phyloP scores from a whole-genome alignment of 2,113 vertebrate species.

The Calypte anna region DNA sequence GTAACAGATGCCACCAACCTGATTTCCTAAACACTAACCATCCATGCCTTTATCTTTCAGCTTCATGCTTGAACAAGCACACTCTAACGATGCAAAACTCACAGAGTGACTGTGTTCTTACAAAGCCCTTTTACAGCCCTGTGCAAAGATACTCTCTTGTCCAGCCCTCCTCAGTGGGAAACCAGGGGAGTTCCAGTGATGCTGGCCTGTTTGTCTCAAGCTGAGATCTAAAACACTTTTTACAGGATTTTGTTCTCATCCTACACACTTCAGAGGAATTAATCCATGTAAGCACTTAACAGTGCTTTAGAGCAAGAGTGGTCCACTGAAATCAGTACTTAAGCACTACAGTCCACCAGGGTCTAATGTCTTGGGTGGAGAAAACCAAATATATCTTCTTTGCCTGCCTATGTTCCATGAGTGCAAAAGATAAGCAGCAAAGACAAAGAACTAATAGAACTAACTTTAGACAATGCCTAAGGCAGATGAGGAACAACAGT shows the following conservation, averaged over 20 bases:
- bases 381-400: not conserved
- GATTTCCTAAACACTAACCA: not conserved
- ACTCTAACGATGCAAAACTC: not conserved
- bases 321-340: not conserved
- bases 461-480: not conserved
- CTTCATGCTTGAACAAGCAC: not conserved
- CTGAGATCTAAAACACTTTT: not conserved
- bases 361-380: rapidly evolving
- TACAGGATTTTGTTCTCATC: not conserved
- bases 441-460: not conserved
- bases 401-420: rapidly evolving
- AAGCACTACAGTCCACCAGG: not conserved
- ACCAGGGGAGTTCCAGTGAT: not conserved
- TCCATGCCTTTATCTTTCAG: not conserved
- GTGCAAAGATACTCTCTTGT: not conserved
- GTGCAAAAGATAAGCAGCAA: not conserved
- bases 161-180: not conserved
- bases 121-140: not conserved
- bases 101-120: not conserved
- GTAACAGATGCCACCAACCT: not conserved
- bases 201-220: not conserved
- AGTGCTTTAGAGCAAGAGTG: not conserved
- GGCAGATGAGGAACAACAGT: not conserved
- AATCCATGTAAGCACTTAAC: not conserved
- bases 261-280: not conserved